Evolutionary conservation across 2,888 invertebrate species (phyloP), one percentile per base, ranked within the genome.

Genomic region (Miltochrista miniata): DNA sequence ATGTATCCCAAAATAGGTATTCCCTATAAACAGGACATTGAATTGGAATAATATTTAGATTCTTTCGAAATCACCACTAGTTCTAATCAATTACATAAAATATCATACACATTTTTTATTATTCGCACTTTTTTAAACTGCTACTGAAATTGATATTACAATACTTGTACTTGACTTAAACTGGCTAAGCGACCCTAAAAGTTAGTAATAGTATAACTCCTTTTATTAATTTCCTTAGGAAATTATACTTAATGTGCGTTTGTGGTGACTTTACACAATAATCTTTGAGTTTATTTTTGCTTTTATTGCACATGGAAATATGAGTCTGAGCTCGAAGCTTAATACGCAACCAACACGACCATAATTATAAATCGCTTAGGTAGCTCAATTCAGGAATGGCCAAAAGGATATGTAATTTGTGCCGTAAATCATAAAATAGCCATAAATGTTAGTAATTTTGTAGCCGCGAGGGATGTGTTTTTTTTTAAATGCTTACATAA

Each of bases 371-470:
- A 61, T 59, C 61, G 66, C 67, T 63, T 65, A 59, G n/a, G n/a
- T n/a, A n/a, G 51, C 64, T 61, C 56, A 52, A 58, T 53, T 44
- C 54, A 40, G 51, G 51, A 62, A 60, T 55, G 63, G 47, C 58
- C 45, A 54, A 64, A 62, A 70, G 61, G 59, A 61, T 65, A 70
- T 67, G 63, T 67, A 64, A 68, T 70, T 70, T 68, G 63, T 59
- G 59, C 63, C 70, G 78, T 86, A 86, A 85, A 86, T 87, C 86
- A 86, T 66, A 67, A 66, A 81, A 85, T 76, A 67, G 74, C 74
- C 73, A 65, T 53, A 79, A 85, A 86, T 85, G 79, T 75, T 74
- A 75, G 79, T 83, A 76, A 83, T 84, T 83, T 76, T 59, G 67
- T 57, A 58, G 52, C 49, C 48, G 39, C 54, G 54, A 47, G 60